Conservation (phyloP, 2,113 vertebrate genomes). For the Hemicordylus capensis region DNA sequence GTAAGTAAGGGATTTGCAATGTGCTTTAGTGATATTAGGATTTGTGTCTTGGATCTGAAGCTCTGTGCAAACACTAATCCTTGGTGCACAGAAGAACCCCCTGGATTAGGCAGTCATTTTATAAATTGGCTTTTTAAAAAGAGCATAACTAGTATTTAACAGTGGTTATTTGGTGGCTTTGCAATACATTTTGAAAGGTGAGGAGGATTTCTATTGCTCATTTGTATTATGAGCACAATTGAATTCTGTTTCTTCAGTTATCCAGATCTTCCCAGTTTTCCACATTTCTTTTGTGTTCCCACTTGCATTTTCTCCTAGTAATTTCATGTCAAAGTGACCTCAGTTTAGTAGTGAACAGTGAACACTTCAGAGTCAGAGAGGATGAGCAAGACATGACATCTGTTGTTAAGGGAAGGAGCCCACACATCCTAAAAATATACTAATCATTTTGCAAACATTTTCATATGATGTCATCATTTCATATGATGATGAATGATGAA, state of each 20-base stretch:
- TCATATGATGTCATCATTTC: not conserved
- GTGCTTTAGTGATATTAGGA: not conserved
- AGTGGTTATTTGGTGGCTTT: not conserved
- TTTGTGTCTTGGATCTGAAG: not conserved
- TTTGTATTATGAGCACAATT: not conserved
- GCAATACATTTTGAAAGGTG: not conserved
- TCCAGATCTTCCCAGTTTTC: not conserved
- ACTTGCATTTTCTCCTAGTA: not conserved
- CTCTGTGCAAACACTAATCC: not conserved
- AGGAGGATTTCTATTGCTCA: not conserved
- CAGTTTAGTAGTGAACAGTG: not conserved
- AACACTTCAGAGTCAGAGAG: slow-evolving; percentile 37
- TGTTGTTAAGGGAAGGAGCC: slow-evolving; percentile 54
- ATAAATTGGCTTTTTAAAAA: not conserved
- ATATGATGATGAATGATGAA: not conserved
- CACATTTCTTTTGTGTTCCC: not conserved
- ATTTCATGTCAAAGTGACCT: not conserved
- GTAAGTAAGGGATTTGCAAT: not conserved
- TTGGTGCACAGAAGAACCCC: not conserved
- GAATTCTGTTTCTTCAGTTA: not conserved
- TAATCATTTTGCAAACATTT: not conserved
- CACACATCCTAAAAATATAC: slow-evolving; percentile 34
- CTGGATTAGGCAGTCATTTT: not conserved
- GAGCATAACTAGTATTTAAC: too few relatives aligned
- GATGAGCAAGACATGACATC: slow-evolving; percentile 15